phyloP scores from a whole-genome alignment of 2,888 invertebrate species.

The Nowickia ferox region DNA sequence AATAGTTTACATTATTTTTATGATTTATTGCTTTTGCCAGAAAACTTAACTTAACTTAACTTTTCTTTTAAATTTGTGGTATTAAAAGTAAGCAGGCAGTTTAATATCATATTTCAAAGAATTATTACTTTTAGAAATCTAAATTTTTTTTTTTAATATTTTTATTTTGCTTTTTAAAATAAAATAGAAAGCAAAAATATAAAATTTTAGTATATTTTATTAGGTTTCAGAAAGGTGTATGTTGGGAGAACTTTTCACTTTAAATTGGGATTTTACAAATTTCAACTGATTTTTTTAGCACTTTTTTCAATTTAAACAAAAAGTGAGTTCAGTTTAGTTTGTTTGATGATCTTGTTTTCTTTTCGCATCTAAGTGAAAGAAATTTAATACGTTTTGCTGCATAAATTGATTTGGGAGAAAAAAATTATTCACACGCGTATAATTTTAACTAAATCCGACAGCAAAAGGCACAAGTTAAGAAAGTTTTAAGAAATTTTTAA shows the following conservation, averaged over 20 bases:
- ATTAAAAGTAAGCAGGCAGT: no score
- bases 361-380: conserved; percentile 40
- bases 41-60: no score
- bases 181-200: not conserved
- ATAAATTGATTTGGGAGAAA: conserved; percentile 51
- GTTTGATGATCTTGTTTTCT: not conserved
- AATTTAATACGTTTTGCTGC: conserved; percentile 56
- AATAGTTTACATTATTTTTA: not conserved
- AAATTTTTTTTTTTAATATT: no score
- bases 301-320: conserved; percentile 56
- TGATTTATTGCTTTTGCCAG: no score
- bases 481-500: conserved; percentile 19
- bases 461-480: conserved; percentile 57
- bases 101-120: no score
- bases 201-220: not conserved
- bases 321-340: conserved; percentile 67
- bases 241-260: conserved; percentile 43
- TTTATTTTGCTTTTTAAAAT: no score
- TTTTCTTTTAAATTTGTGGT: no score
- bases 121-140: no score
- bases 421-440: conserved; percentile 73
- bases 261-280: conserved; percentile 52
- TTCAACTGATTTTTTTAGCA: conserved; percentile 63
- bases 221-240: not conserved
- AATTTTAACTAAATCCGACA: conserved; percentile 73